A percentile compares a stretch with the other conserved stretches of the same genome.
These are phyloP conservation scores for Agrochola lota DNA, from an alignment of 2,888 invertebrate genomes.

Conservation along the genomic window DNA sequence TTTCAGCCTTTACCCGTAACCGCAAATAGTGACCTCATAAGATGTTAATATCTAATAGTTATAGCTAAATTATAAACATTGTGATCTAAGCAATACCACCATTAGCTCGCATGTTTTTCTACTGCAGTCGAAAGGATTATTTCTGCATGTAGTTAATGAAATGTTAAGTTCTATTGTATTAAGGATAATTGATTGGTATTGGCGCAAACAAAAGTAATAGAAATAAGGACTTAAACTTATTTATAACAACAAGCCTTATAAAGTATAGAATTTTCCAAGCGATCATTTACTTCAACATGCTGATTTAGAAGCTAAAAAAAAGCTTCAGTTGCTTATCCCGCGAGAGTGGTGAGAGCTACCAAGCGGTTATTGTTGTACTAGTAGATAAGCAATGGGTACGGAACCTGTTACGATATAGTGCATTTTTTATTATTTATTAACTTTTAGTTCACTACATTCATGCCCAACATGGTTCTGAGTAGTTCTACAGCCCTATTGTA, in stretches of 20 bases:
- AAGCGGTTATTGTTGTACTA: constrained; percentile 58
- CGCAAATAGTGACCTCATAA: constrained; percentile 67
- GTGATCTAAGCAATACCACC: constrained; percentile 57
- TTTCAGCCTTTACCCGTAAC: constrained; percentile 73
- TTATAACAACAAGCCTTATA: constrained; percentile 58
- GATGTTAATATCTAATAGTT: constrained; percentile 63
- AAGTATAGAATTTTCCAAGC: constrained; percentile 50
- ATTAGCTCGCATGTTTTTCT: constrained; percentile 56
- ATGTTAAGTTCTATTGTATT: constrained; percentile 53
- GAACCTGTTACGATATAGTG: constrained; percentile 30
- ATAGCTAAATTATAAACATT: constrained; percentile 65
- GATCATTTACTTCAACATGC: constrained; percentile 14
- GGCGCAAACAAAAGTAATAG: constrained; percentile 52
- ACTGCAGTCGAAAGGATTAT: constrained; percentile 30
- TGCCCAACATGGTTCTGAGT: constrained; percentile 20
- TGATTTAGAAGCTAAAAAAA: constrained; percentile 29
- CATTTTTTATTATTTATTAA: constrained; percentile 56
- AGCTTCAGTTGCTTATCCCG: constrained; percentile 24
- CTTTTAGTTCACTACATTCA: constrained; percentile 36
- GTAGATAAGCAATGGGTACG: constrained; percentile 42
- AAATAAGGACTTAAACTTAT: constrained; percentile 52
- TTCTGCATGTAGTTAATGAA: constrained; percentile 57
- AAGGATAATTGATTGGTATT: constrained; percentile 59
- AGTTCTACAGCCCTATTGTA: constrained; percentile 24
- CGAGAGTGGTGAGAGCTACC: constrained; percentile 12